Evolutionary conservation across 2,797 vertebrate species (phyloP).

Genomic region (Mallotus villosus): DNA sequence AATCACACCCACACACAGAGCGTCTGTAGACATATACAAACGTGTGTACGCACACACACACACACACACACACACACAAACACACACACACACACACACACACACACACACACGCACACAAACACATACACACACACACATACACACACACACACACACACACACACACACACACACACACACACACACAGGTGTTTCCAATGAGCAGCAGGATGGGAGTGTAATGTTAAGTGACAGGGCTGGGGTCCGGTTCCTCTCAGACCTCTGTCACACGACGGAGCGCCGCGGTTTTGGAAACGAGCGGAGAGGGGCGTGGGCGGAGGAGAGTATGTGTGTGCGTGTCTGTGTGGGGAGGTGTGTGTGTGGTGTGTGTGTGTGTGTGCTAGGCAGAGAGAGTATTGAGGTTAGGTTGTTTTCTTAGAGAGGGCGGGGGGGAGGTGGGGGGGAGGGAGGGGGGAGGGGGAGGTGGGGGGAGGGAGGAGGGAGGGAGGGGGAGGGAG

Average conservation of each 20-base stretch:
- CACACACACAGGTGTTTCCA: slow-evolving; percentile 68
- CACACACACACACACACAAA: no score
- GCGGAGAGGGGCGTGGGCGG: slow-evolving; percentile 51
- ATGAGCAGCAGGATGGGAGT: slow-evolving; percentile 63
- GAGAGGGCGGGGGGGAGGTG: slow-evolving; percentile 68
- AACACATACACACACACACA: not conserved
- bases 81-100: not conserved
- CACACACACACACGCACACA: not conserved
- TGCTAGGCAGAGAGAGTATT: slow-evolving; percentile 47
- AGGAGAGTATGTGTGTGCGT: no score
- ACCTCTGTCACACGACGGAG: slow-evolving; percentile 56
- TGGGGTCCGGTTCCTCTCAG: slow-evolving; percentile 66
- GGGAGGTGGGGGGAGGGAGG: no score
- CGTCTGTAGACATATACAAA: no score
- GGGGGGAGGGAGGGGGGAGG: no score
- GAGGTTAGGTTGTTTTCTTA: slow-evolving; percentile 76
- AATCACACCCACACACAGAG: no score
- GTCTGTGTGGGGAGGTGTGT: no score
- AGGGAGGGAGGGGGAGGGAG: no score
- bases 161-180: not conserved
- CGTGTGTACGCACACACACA: no score
- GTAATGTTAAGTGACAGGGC: slow-evolving; percentile 74
- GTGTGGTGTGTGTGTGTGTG: slow-evolving; percentile 27
- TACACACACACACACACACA: not conserved
- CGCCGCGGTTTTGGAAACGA: slow-evolving; percentile 64